phyloP scores from a whole-genome alignment of 2,797 vertebrate genomes.

The Allobates femoralis region DNA sequence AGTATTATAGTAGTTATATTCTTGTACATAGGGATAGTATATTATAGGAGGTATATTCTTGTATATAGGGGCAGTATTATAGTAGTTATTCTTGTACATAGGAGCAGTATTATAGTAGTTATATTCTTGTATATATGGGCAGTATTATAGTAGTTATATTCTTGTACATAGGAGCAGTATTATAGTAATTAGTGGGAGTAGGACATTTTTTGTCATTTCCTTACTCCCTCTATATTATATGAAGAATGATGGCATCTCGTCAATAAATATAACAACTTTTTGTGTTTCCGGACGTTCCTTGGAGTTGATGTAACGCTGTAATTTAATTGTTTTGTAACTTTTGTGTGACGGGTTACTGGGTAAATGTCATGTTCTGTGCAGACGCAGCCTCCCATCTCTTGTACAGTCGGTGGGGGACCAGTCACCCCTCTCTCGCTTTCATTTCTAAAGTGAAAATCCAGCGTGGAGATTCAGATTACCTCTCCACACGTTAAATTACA shows the following conservation, averaged over 20 bases:
- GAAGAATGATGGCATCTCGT: too few relatives aligned
- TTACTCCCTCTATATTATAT: too few relatives aligned
- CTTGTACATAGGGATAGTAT: background rate
- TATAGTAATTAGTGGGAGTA: slow-evolving; percentile 5
- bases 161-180: background rate
- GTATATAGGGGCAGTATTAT: background rate
- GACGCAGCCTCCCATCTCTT: slow-evolving; percentile 12
- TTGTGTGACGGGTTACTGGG: background rate
- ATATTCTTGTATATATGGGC: background rate
- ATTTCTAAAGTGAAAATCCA: slow-evolving; percentile 69
- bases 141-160: slow-evolving; percentile 14
- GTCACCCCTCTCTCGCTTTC: slow-evolving; percentile 41
- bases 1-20: too few relatives aligned
- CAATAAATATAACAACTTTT: too few relatives aligned
- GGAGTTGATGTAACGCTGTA: background rate
- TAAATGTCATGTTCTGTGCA: slow-evolving; percentile 14
- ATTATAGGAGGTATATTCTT: slow-evolving; percentile 13
- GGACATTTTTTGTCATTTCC: too few relatives aligned
- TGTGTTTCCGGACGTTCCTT: too few relatives aligned
- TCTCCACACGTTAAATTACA: slow-evolving; percentile 69
- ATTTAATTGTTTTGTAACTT: background rate
- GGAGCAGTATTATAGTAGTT: slow-evolving; percentile 18
- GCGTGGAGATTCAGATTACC: slow-evolving; percentile 69
- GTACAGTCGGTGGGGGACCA: background rate
- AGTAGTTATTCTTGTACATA: slow-evolving; percentile 5